These are phyloP conservation scores for Lasiurus borealis DNA, from an alignment of 2,113 vertebrate genomes.

Conservation along the genomic window DNA sequence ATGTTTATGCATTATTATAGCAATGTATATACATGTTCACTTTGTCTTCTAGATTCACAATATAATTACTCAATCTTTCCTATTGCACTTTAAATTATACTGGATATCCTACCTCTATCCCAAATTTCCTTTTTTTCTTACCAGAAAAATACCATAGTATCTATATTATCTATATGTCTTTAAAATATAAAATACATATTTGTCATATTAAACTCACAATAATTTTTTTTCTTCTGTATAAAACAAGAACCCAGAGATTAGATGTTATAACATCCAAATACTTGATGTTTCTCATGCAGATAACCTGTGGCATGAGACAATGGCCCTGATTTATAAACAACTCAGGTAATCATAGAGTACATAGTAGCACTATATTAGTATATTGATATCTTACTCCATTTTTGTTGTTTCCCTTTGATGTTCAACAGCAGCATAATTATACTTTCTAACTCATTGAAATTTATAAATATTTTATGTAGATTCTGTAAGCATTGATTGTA, in stretches of 20 bases:
- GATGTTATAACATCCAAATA: neutral
- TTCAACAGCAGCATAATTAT: neutral
- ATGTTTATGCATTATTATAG: neutral
- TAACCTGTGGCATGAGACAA: neutral
- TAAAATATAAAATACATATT: neutral
- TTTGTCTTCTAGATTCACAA: neutral
- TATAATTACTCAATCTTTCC: neutral
- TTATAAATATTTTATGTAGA: neutral
- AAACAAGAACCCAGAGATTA: neutral
- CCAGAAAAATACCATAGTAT: neutral
- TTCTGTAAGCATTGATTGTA: neutral
- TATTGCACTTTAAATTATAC: conserved; percentile 12
- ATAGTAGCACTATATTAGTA: neutral
- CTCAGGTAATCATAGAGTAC: neutral
- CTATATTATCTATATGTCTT: neutral
- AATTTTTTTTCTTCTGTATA: neutral
- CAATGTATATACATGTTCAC: neutral
- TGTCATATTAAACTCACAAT: neutral
- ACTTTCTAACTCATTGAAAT: conserved; percentile 15
- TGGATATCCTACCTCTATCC: neutral
- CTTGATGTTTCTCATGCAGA: neutral
- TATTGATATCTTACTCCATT: neutral
- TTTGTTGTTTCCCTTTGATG: neutral
- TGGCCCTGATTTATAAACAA: neutral
- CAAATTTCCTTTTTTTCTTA: conserved; percentile 7